Evolutionary conservation across 2,888 invertebrate species (phyloP), one percentile per base, ranked within the genome.

Genomic region (Erebia aethiops): DNA sequence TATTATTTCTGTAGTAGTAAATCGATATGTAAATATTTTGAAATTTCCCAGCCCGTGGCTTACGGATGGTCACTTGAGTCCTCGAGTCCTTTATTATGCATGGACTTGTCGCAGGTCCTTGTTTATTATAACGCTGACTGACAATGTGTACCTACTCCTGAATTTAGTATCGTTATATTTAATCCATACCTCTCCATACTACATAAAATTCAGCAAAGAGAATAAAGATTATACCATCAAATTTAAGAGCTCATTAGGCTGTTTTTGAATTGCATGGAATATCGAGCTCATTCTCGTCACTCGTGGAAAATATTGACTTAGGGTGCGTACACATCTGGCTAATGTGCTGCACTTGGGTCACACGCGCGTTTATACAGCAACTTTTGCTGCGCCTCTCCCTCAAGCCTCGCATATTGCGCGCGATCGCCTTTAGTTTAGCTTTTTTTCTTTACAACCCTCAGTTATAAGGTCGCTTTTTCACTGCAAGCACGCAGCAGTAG

Each of bases 41-140:
- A 61, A 69, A 54, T 73, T 67, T 63, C 71, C 74, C 76, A 79
- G 79, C 77, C 81, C 79, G 81, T 83, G 87, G 86, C 87, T 87
- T 86, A 85, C 80, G 74, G 78, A 77, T 68, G 61, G 46, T 52
- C 62, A 74, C 76, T 76, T 77, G 79, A 78, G 69, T 67, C 63
- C 67, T 41, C 43, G 43, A 16, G 11, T 18, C 49, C 21, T 62
- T 21, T 62, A 62, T 66, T 66, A 66, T 66, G 66, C 56, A 66
- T 56, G 46, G 56, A 26, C 3, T 54, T 43, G 43, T 18, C 52
- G n/a, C 54, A 14, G 18, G 43, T 43, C 18, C 18, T 65, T 56
- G 64, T 54, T 64, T 63, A 63, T 63, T 51, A 14, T 51, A 49
- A 62, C 7, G 21, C 7, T 49, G 46, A 52, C 10, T 64, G 35